A percentile compares a stretch with the other conserved stretches of the same genome.
These are phyloP conservation scores for Microdon myrmicae DNA, from an alignment of 2,888 invertebrate species.

Conservation along the genomic window DNA sequence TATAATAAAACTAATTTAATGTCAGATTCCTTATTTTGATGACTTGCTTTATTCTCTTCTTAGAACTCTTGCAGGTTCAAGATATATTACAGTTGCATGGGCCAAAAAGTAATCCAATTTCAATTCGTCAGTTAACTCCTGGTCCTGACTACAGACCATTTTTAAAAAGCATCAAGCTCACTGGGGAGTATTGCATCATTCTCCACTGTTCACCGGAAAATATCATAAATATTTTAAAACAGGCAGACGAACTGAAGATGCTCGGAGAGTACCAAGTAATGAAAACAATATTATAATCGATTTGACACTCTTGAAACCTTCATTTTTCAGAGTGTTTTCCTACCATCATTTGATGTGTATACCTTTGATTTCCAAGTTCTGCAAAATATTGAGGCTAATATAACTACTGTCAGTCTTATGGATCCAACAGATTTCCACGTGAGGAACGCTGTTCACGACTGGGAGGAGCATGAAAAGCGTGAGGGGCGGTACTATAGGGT, in stretches of 20 bases:
- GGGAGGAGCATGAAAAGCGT: conserved; percentile 63
- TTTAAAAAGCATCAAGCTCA: conserved; percentile 79
- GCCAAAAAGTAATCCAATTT: conserved; percentile 74
- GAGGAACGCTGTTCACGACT: conserved; percentile 64
- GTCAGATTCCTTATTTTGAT: too few species aligned
- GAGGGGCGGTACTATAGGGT: conserved; percentile 59
- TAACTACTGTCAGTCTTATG: conserved; percentile 64
- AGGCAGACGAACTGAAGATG: conserved; percentile 85
- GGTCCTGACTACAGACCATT: conserved; percentile 72
- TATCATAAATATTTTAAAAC: conserved; percentile 73
- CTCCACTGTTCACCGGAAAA: conserved; percentile 80
- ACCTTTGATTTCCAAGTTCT: conserved; percentile 68
- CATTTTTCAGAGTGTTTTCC: conserved; percentile 69
- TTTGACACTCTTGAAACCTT: not conserved
- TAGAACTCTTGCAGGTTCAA: conserved; percentile 79
- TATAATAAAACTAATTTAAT: too few species aligned
- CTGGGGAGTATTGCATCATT: conserved; percentile 77
- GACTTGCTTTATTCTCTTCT: not conserved
- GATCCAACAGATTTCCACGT: conserved; percentile 65
- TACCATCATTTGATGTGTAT: conserved; percentile 68
- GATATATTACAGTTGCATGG: conserved; percentile 80
- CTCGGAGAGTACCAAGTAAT: conserved; percentile 80
- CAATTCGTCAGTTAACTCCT: conserved; percentile 73
- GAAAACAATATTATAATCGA: not conserved
- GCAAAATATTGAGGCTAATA: conserved; percentile 63